Percentiles rank a stretch among this genome's conserved stretches.
Evolutionary conservation across 2,113 vertebrate genomes (phyloP).

Genomic region (Corythaeola cristata): DNA sequence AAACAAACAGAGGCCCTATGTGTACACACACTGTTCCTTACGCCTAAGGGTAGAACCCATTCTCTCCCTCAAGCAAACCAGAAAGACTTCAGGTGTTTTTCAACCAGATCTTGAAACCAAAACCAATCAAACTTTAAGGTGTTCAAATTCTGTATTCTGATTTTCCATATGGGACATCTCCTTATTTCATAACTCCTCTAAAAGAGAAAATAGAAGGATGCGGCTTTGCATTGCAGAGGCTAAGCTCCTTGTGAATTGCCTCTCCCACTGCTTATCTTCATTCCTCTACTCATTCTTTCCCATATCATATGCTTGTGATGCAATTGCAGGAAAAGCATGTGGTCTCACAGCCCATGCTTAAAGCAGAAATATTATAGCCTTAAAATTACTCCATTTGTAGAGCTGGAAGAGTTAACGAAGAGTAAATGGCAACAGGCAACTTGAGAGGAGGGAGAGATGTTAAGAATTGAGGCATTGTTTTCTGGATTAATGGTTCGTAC

Average conservation of each 20-base stretch:
- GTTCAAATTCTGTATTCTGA: background rate
- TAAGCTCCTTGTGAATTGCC: background rate
- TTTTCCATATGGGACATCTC: background rate
- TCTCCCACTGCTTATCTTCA: constrained; percentile 33
- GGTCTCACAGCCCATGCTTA: background rate
- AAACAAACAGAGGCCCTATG: background rate
- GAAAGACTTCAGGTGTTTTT: background rate
- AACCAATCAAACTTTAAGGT: background rate
- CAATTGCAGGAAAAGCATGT: background rate
- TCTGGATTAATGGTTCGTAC: constrained; percentile 33
- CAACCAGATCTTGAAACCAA: background rate
- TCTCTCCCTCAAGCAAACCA: background rate
- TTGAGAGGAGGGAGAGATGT: constrained; percentile 29
- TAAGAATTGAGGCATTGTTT: constrained; percentile 46
- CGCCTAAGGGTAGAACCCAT: background rate
- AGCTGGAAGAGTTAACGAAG: constrained; percentile 47
- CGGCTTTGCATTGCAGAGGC: background rate
- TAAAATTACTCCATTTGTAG: background rate
- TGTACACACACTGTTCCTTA: background rate
- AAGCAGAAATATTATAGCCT: background rate
- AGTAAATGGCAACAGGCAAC: constrained; percentile 20
- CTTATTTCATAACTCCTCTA: background rate
- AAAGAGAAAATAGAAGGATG: background rate
- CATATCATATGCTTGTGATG: background rate
- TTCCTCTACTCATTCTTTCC: constrained; percentile 29